These are phyloP conservation scores for Probosciger aterrimus DNA, from an alignment of 2,113 vertebrate genomes.

Conservation along the genomic window DNA sequence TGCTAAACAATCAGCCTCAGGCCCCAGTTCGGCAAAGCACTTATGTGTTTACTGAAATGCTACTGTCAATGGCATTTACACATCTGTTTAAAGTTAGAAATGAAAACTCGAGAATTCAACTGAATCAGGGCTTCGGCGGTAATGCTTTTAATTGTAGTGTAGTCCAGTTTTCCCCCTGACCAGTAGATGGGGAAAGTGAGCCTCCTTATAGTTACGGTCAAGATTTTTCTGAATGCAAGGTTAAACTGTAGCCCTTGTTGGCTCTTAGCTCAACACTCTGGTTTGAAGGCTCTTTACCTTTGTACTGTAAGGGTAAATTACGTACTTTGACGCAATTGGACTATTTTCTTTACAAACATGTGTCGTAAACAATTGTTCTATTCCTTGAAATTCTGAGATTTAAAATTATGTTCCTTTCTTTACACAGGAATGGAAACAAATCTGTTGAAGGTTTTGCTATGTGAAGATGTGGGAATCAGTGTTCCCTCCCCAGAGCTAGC, in stretches of 20 bases:
- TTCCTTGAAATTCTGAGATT: constrained; percentile 59
- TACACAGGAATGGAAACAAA: constrained; percentile 21
- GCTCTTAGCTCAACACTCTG: not conserved
- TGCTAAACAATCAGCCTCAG: not conserved
- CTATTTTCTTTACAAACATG: constrained; percentile 65
- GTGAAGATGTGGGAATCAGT: not conserved
- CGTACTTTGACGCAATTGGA: constrained; percentile 45
- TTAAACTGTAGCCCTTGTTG: constrained; percentile 55
- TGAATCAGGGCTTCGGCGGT: not conserved
- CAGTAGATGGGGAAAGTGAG: constrained; percentile 69
- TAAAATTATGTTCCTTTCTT: constrained; percentile 21
- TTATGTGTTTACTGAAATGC: not conserved
- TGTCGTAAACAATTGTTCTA: constrained; percentile 50
- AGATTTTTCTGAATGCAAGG: not conserved
- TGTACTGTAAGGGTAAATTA: constrained; percentile 48
- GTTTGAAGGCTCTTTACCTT: constrained; percentile 48
- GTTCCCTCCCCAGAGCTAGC: constrained; percentile 41
- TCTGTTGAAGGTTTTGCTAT: constrained; percentile 26
- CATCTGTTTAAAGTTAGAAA: not conserved
- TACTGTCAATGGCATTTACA: not conserved
- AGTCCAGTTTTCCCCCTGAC: not conserved
- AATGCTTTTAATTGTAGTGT: not conserved
- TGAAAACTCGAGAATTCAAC: not conserved
- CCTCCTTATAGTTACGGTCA: not conserved
- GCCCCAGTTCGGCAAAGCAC: not conserved